Conservation (phyloP, 1,140 invertebrate genomes). For the Ips nitidus region DNA sequence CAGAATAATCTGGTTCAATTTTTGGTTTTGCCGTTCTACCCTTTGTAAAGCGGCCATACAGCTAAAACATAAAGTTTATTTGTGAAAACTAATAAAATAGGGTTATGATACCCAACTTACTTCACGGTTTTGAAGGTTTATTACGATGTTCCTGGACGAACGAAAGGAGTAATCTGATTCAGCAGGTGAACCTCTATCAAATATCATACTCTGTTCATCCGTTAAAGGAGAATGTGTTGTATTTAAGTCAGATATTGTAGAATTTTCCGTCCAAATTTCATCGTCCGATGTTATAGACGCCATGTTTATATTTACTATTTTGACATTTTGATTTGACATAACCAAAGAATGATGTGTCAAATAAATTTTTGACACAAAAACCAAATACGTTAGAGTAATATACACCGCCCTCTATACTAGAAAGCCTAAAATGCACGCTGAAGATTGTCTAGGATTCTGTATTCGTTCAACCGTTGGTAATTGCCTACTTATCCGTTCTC, state of each 20-base stretch:
- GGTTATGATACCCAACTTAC: conserved; percentile 42
- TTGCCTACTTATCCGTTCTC: too few species aligned
- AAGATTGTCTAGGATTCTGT: too few species aligned
- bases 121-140: conserved; percentile 49
- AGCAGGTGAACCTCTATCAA: not conserved
- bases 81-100: conserved; percentile 22
- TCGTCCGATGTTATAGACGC: conserved; percentile 43
- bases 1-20: conserved; percentile 24
- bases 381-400: not conserved
- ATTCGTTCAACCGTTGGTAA: too few species aligned
- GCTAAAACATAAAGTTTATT: conserved; percentile 6
- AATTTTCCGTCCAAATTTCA: conserved; percentile 42
- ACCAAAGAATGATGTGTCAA: not conserved
- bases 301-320: conserved; percentile 19
- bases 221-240: too few species aligned
- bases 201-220: conserved; percentile 14
- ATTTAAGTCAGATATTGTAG: not conserved
- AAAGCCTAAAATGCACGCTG: too few species aligned
- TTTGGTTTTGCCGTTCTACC: too few species aligned
- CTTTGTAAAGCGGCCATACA: conserved; percentile 5
- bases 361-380: too few species aligned
- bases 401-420: too few species aligned
- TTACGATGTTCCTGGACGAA: conserved; percentile 42
- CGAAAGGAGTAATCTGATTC: not conserved
- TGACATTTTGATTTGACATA: not conserved